Percentiles rank a stretch among this genome's conserved stretches.
Evolutionary conservation across 64 coral and sea anemone genomes (phyloP).

Genomic region (Catalaphyllia jardinei): DNA sequence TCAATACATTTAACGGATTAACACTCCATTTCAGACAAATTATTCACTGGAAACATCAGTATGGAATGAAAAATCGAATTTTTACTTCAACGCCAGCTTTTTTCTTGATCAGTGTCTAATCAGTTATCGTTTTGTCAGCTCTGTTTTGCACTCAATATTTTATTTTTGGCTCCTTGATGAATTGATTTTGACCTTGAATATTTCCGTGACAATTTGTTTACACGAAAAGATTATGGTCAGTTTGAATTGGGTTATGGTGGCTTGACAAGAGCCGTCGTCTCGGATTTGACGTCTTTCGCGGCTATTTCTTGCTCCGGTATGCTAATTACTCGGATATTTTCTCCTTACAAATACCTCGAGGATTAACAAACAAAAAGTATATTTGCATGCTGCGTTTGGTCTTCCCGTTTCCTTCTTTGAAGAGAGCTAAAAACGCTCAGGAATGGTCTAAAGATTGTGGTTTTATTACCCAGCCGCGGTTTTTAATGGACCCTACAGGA

Average conservation of each 20-base stretch:
- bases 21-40: neutral
- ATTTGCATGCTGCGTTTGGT: neutral
- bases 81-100: neutral
- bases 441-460: neutral
- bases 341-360: neutral
- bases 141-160: neutral
- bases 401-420: neutral
- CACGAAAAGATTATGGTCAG: constrained; percentile 11
- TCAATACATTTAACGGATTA: neutral
- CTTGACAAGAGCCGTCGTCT: neutral
- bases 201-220: constrained; percentile 37
- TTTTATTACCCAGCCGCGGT: neutral
- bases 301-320: neutral
- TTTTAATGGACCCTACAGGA: neutral
- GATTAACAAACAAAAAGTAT: constrained; percentile 31
- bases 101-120: neutral
- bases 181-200: neutral
- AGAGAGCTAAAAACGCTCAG: neutral
- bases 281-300: neutral
- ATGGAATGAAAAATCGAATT: neutral
- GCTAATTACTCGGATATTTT: neutral
- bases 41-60: neutral
- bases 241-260: constrained; percentile 11
- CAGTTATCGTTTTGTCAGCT: neutral
- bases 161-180: neutral